Percentiles rank a stretch among this genome's conserved stretches.
phyloP scores from a whole-genome alignment of 2,113 vertebrate species.

The Rhadina sibilatrix region DNA sequence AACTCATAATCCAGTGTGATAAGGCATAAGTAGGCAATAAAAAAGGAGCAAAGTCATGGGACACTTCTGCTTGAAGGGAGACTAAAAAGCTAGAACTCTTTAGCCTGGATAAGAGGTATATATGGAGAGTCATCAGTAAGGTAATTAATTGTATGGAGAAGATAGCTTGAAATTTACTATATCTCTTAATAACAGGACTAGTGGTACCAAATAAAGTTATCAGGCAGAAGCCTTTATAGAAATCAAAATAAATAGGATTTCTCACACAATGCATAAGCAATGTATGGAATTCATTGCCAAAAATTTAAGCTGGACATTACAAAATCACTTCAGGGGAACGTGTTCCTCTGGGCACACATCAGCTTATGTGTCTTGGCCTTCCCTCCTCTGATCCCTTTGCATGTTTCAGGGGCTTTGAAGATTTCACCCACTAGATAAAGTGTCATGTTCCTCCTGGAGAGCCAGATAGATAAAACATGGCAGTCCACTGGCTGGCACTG shows the following conservation, averaged over 20 bases:
- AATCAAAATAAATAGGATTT: not conserved
- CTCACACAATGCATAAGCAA: not conserved
- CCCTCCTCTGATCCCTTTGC: not conserved
- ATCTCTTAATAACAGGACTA: not conserved
- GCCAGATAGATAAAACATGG: not conserved
- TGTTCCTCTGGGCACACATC: not conserved
- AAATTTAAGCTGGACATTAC: not conserved
- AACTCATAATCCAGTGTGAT: not conserved
- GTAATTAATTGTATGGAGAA: not conserved
- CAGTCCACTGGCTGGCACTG: not conserved
- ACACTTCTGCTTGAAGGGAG: not conserved
- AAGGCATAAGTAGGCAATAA: not conserved
- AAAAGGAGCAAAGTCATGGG: not conserved
- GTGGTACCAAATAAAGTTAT: not conserved
- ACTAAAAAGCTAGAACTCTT: not conserved
- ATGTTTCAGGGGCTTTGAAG: not conserved
- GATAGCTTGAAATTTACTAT: not conserved
- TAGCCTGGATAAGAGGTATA: not conserved
- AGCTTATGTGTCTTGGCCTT: not conserved
- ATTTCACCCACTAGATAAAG: not conserved
- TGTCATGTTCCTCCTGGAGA: not conserved
- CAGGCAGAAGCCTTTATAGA: not conserved
- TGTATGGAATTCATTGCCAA: not conserved
- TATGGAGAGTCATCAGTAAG: not conserved
- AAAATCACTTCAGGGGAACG: not conserved